Percentiles rank a stretch among this genome's conserved stretches.
phyloP scores from a whole-genome alignment of 1,140 invertebrate species.

The Drosophila teissieri region DNA sequence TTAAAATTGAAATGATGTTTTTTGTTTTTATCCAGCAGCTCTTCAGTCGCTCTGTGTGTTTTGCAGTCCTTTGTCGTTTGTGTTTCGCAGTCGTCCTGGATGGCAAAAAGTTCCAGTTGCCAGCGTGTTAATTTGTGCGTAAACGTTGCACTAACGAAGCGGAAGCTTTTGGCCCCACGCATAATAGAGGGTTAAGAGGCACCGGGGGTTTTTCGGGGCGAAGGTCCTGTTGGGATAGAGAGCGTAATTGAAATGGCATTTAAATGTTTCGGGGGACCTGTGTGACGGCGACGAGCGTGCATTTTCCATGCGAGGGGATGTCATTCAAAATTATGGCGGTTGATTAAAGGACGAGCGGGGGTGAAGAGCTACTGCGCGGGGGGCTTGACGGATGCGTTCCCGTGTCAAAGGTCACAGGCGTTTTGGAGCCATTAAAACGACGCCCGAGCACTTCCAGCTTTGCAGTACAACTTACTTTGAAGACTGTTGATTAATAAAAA shows the following conservation, averaged over 20 bases:
- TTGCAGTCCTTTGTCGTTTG: slow-evolving; percentile 64
- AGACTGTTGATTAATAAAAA: too few species aligned
- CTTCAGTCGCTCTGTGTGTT: slow-evolving; percentile 7
- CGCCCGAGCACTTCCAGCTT: too few species aligned
- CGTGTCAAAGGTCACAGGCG: slow-evolving; percentile 18
- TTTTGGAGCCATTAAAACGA: too few species aligned
- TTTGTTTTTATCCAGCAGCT: slow-evolving; percentile 42
- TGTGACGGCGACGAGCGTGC: slow-evolving; percentile 17
- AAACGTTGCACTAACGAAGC: slow-evolving; percentile 77
- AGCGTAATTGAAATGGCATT: slow-evolving; percentile 75
- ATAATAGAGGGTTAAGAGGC: slow-evolving; percentile 7
- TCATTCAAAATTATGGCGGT: slow-evolving; percentile 51
- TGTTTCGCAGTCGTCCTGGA: slow-evolving; percentile 49
- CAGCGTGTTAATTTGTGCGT: slow-evolving; percentile 80
- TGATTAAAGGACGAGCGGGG: slow-evolving; percentile 32
- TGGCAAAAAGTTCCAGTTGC: slow-evolving; percentile 67
- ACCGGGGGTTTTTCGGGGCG: not conserved
- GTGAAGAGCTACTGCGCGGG: not conserved
- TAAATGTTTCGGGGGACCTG: slow-evolving; percentile 60
- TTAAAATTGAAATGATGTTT: slow-evolving; percentile 77
- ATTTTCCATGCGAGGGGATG: slow-evolving; percentile 49
- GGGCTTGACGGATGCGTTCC: too few species aligned
- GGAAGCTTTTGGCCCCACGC: slow-evolving; percentile 46
- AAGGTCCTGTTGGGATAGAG: slow-evolving; percentile 26
- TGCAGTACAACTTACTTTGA: too few species aligned